Evolutionary conservation across 2,797 vertebrate species (phyloP).

Genomic region (Neostethus bicornis): DNA sequence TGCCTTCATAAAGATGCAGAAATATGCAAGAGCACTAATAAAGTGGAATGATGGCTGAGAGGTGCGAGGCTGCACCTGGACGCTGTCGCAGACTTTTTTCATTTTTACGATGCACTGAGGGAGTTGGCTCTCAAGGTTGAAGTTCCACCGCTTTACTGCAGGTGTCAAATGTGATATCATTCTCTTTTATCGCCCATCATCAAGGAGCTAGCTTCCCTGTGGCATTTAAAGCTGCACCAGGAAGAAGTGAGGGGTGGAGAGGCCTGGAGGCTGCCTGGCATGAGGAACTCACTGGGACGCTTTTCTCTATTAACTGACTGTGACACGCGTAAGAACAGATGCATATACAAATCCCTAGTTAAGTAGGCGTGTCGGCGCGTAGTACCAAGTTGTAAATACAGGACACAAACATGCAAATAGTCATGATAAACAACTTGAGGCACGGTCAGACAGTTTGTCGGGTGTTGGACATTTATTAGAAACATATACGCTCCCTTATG

Average conservation of each 20-base stretch:
- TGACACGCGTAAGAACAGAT: constrained; percentile 4
- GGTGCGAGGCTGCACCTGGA: constrained; percentile 36
- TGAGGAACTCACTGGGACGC: constrained; percentile 38
- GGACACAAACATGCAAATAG: background rate
- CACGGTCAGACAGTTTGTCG: background rate
- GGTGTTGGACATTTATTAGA: constrained; percentile 13
- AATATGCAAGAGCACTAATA: constrained; percentile 38
- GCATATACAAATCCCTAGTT: background rate
- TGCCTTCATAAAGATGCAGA: constrained; percentile 16
- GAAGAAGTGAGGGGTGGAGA: constrained; percentile 18
- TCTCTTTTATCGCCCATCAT: constrained; percentile 76
- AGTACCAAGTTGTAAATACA: background rate
- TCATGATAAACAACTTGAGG: background rate
- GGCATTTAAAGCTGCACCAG: constrained; percentile 61
- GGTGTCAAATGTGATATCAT: constrained; percentile 78
- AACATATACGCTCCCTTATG: constrained; percentile 10
- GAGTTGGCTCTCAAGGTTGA: constrained; percentile 77
- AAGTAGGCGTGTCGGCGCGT: background rate
- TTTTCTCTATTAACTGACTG: constrained; percentile 52
- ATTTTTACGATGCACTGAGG: constrained; percentile 70
- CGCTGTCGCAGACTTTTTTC: constrained; percentile 57
- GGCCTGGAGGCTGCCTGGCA: constrained; percentile 43
- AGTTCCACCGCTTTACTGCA: constrained; percentile 73
- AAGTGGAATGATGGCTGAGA: constrained; percentile 32
- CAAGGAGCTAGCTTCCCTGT: constrained; percentile 60